A percentile compares a stretch with the other conserved stretches of the same genome.
phyloP scores from a whole-genome alignment of 1,140 invertebrate genomes.

The Hesperophylax magnus region DNA sequence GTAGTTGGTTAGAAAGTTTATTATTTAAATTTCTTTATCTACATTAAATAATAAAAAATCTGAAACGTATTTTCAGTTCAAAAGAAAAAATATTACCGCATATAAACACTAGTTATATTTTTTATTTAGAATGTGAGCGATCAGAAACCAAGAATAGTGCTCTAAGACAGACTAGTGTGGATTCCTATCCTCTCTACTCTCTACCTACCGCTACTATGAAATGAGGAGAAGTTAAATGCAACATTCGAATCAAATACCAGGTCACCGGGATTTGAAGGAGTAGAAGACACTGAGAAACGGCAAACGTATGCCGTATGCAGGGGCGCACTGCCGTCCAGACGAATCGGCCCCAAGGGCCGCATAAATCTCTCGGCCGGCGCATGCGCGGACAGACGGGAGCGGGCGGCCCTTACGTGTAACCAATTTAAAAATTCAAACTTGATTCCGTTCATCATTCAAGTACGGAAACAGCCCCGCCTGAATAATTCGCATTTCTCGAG shows the following conservation, averaged over 20 bases:
- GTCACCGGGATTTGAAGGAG: conserved; percentile 42
- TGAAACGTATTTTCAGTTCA: no score
- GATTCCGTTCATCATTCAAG: not conserved
- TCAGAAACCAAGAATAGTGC: no score
- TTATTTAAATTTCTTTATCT: no score
- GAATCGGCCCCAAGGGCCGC: conserved; percentile 51
- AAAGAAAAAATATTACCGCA: no score
- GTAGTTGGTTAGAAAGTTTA: no score
- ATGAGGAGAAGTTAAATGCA: not conserved
- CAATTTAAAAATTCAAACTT: conserved; percentile 52
- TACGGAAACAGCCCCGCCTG: no score
- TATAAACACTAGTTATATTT: no score
- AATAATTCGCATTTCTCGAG: no score
- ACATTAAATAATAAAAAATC: no score
- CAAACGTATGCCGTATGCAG: not conserved
- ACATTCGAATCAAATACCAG: conserved; percentile 36
- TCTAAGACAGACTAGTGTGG: no score
- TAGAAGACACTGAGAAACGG: conserved; percentile 12
- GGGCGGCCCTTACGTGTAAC: conserved; percentile 46
- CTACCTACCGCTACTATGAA: not conserved
- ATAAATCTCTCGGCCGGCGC: conserved; percentile 47
- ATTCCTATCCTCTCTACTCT: no score
- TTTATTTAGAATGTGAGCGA: no score
- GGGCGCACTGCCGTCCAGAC: conserved; percentile 31
- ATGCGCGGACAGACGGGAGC: not conserved